A percentile compares a stretch with the other conserved stretches of the same genome.
These are phyloP conservation scores for Proterorhinus semilunaris DNA, from an alignment of 2,113 vertebrate genomes.

Conservation along the genomic window DNA sequence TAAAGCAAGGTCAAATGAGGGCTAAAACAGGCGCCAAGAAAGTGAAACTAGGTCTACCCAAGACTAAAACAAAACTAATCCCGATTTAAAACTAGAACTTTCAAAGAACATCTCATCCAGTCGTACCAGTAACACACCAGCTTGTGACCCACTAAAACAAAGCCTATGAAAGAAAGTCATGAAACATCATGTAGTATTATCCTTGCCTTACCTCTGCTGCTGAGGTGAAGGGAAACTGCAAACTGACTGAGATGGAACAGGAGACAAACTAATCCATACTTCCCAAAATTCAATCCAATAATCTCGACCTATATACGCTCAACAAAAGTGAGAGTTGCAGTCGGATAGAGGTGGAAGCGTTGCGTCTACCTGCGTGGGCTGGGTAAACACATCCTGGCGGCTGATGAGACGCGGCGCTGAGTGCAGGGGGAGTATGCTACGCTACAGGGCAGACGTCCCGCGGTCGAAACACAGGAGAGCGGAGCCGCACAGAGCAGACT, in stretches of 20 bases:
- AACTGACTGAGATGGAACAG: slow-evolving; percentile 1
- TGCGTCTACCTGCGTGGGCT: slow-evolving; percentile 44
- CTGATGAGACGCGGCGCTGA: slow-evolving; percentile 38
- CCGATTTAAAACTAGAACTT: no score
- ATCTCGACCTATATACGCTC: slow-evolving; percentile 1
- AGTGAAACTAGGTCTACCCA: not conserved
- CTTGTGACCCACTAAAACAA: not conserved
- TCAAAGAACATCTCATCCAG: no score
- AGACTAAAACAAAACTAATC: no score
- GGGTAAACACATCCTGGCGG: slow-evolving; percentile 48
- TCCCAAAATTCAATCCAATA: not conserved
- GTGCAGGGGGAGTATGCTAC: slow-evolving; percentile 45
- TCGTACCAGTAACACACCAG: no score
- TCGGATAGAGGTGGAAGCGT: not conserved
- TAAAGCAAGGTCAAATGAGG: not conserved
- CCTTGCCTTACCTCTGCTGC: slow-evolving; percentile 60
- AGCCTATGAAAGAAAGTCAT: not conserved
- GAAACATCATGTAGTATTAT: slow-evolving; percentile 1
- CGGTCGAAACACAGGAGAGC: slow-evolving; percentile 58
- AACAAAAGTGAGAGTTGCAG: slow-evolving; percentile 20
- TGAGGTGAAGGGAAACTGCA: slow-evolving; percentile 31
- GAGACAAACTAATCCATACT: slow-evolving; percentile 14
- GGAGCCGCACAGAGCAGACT: slow-evolving; percentile 59
- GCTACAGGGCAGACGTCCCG: slow-evolving; percentile 54
- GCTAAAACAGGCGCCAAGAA: not conserved